A percentile compares a stretch with the other conserved stretches of the same genome.
phyloP scores from a whole-genome alignment of 2,797 vertebrate genomes.

The Ctenosaura bakeri region DNA sequence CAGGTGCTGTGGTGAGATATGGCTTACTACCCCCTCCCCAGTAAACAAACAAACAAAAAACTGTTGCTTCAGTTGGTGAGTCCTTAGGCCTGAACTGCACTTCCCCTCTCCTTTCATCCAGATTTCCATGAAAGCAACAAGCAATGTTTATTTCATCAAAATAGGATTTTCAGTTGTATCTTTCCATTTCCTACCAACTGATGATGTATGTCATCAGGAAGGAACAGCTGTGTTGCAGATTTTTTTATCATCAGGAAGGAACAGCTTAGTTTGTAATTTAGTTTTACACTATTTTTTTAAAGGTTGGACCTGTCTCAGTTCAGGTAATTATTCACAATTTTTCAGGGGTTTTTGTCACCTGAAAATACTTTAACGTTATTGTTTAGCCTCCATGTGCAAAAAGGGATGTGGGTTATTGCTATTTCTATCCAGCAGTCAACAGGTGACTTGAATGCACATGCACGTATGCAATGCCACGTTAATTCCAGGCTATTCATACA shows the following conservation, averaged over 20 bases:
- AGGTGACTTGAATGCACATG: too few relatives aligned
- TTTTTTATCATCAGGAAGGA: conserved; percentile 2
- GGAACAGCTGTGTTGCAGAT: background rate
- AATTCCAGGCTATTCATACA: background rate
- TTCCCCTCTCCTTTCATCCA: background rate
- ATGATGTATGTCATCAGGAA: background rate
- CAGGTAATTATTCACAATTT: background rate
- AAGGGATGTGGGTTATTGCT: background rate
- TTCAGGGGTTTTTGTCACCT: background rate
- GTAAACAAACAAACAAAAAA: background rate
- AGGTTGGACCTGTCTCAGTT: background rate
- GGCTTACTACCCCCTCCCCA: background rate
- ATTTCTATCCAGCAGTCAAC: background rate
- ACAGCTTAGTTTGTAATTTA: background rate
- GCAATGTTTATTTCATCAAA: background rate
- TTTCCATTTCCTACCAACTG: background rate
- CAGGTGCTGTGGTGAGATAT: background rate
- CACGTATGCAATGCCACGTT: background rate
- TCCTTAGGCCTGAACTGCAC: background rate
- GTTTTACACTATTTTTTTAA: background rate
- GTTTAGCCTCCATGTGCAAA: background rate
- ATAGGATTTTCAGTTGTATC: background rate
- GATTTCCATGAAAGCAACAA: background rate
- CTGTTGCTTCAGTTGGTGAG: background rate
- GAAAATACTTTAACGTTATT: background rate